phyloP scores from a whole-genome alignment of 2,888 invertebrate genomes.

The Latheticus oryzae region DNA sequence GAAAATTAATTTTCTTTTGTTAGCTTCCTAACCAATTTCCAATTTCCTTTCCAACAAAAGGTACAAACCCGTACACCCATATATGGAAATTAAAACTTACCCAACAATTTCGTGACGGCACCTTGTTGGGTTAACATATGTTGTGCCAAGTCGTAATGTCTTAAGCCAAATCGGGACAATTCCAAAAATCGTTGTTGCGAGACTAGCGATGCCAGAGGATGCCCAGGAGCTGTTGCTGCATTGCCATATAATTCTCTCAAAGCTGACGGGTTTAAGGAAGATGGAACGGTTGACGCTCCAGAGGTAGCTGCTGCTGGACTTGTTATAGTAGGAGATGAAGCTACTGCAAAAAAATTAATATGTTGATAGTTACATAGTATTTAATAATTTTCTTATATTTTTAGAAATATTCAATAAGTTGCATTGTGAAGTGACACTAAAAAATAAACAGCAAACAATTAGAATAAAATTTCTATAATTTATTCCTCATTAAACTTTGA shows the following conservation, averaged over 20 bases:
- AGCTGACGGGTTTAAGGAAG: conserved; percentile 62
- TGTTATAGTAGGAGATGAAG: conserved; percentile 69
- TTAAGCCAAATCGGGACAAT: conserved; percentile 81
- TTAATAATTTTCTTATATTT: background rate
- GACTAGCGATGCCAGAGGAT: conserved; percentile 78
- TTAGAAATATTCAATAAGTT: no score
- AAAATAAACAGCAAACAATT: no score
- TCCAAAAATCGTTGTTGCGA: conserved; percentile 85
- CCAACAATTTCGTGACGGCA: conserved; percentile 89
- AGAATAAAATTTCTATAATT: no score
- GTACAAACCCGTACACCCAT: conserved; percentile 13
- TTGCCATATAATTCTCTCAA: conserved; percentile 62
- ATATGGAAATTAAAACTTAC: conserved; percentile 70
- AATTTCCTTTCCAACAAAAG: conserved; percentile 33
- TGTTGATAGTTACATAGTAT: background rate
- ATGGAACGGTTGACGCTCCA: conserved; percentile 58
- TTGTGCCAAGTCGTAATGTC: conserved; percentile 91
- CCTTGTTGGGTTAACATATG: conserved; percentile 93
- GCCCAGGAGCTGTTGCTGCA: conserved; percentile 65
- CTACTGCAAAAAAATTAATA: conserved; percentile 70
- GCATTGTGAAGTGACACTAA: no score
- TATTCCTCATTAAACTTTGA: no score
- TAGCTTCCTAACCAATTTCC: conserved; percentile 27
- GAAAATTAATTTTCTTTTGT: conserved; percentile 38
- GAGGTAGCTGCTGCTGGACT: conserved; percentile 65